phyloP scores from a whole-genome alignment of 2,888 invertebrate species.

The Pseudococcus jackbeardsleyi region DNA sequence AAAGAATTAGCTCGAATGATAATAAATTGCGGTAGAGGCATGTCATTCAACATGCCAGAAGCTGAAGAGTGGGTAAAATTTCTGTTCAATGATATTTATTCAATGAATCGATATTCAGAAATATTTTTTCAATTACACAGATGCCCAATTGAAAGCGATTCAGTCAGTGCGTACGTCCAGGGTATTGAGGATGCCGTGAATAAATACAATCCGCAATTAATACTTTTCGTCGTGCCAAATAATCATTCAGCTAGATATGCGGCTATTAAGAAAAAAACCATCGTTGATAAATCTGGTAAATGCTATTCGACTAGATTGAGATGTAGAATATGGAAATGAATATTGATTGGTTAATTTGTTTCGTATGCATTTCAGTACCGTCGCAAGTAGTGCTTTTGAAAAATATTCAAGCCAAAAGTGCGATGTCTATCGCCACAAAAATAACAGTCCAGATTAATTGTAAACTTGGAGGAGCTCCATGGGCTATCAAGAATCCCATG shows the following conservation, averaged over 20 bases:
- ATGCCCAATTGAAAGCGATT: slow-evolving; percentile 74
- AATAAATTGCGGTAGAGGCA: neutral
- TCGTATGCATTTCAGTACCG: slow-evolving; percentile 70
- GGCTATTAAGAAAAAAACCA: slow-evolving; percentile 89
- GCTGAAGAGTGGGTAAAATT: neutral
- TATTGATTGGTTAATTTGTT: too few species aligned
- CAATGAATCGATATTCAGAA: slow-evolving; percentile 53
- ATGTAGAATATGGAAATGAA: neutral
- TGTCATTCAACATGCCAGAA: slow-evolving; percentile 10
- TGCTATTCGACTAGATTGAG: neutral
- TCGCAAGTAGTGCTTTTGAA: slow-evolving; percentile 70
- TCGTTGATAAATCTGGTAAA: slow-evolving; percentile 77
- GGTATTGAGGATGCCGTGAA: slow-evolving; percentile 75
- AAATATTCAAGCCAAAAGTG: slow-evolving; percentile 76
- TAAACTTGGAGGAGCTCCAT: slow-evolving; percentile 92
- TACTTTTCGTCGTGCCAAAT: slow-evolving; percentile 78
- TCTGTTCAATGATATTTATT: neutral
- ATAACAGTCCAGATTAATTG: slow-evolving; percentile 95
- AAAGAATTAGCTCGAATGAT: neutral
- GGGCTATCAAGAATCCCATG: slow-evolving; percentile 81
- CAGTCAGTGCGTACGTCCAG: slow-evolving; percentile 74
- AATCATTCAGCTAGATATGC: slow-evolving; percentile 83
- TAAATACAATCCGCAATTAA: slow-evolving; percentile 75
- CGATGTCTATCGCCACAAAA: slow-evolving; percentile 89
- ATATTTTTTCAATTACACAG: neutral